A percentile compares a stretch with the other conserved stretches of the same genome.
These are phyloP conservation scores for Dascyllus trimaculatus DNA, from an alignment of 2,113 vertebrate species.

Conservation along the genomic window DNA sequence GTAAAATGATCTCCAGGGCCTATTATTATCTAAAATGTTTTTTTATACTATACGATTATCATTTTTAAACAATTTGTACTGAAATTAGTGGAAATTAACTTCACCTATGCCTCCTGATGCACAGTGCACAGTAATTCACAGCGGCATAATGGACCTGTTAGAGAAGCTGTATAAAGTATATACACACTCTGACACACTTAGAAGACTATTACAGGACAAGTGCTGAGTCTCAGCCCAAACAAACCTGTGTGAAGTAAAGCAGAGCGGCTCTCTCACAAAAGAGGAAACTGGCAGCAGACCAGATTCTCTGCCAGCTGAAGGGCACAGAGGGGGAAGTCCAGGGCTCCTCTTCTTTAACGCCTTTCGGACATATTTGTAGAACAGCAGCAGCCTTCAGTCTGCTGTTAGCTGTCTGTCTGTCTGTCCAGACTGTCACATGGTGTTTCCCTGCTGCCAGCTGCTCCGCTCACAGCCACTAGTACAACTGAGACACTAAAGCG, in stretches of 20 bases:
- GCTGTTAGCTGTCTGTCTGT: neutral
- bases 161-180: neutral
- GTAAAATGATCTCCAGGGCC: too few species aligned
- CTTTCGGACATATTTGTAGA: neutral
- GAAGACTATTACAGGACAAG: neutral
- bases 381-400: neutral
- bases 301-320: slow-evolving; percentile 16
- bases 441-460: too few species aligned
- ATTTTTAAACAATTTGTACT: too few species aligned
- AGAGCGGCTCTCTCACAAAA: slow-evolving; percentile 8
- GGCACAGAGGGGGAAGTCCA: slow-evolving; percentile 13
- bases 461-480: too few species aligned
- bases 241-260: slow-evolving; percentile 30
- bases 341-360: neutral
- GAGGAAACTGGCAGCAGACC: slow-evolving; percentile 23
- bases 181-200: neutral
- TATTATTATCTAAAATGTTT: too few species aligned
- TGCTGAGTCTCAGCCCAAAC: neutral
- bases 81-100: too few species aligned
- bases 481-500: too few species aligned
- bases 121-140: too few species aligned
- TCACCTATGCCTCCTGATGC: too few species aligned
- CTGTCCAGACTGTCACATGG: neutral
- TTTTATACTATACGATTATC: too few species aligned
- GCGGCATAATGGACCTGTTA: too few species aligned